These are phyloP conservation scores for Paratilapia polleni DNA, from an alignment of 2,113 vertebrate genomes.

Conservation along the genomic window DNA sequence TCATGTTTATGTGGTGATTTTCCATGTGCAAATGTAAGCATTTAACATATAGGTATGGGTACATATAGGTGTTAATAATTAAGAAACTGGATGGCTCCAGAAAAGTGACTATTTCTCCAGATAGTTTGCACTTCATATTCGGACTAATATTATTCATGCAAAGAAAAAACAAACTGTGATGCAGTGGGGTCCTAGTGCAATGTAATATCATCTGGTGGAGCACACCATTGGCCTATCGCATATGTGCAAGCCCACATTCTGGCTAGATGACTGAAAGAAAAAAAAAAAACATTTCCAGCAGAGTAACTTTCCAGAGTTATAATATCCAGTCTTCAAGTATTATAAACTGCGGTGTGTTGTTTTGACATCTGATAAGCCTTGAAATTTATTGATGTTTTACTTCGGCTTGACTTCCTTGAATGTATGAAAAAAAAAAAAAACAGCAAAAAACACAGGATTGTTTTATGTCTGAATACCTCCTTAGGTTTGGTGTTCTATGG, in stretches of 20 bases:
- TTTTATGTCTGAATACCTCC: not conserved
- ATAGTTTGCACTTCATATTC: not conserved
- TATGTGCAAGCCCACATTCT: conserved; percentile 6
- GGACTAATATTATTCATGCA: not conserved
- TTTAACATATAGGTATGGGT: not conserved
- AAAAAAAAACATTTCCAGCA: not conserved
- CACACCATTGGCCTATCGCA: not conserved
- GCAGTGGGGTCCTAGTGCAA: not conserved
- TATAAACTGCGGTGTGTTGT: not conserved
- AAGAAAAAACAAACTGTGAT: not conserved
- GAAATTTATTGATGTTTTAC: conserved; percentile 6
- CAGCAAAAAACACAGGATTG: not conserved
- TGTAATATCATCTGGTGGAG: not conserved
- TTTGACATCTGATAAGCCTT: conserved; percentile 1
- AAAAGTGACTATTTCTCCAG: not conserved
- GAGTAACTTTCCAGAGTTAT: conserved; percentile 6
- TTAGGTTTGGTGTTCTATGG: not conserved
- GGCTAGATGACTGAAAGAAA: not conserved
- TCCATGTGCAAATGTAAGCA: not conserved
- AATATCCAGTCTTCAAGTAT: not conserved
- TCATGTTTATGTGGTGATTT: not conserved
- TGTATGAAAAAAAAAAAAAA: not conserved
- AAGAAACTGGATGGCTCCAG: not conserved
- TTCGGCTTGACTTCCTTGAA: conserved; percentile 7
- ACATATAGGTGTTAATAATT: not conserved